Evolutionary conservation across 1,140 invertebrate genomes (phyloP), one percentile per base, ranked within the genome.

Genomic region (Tetragonula clypearis): DNA sequence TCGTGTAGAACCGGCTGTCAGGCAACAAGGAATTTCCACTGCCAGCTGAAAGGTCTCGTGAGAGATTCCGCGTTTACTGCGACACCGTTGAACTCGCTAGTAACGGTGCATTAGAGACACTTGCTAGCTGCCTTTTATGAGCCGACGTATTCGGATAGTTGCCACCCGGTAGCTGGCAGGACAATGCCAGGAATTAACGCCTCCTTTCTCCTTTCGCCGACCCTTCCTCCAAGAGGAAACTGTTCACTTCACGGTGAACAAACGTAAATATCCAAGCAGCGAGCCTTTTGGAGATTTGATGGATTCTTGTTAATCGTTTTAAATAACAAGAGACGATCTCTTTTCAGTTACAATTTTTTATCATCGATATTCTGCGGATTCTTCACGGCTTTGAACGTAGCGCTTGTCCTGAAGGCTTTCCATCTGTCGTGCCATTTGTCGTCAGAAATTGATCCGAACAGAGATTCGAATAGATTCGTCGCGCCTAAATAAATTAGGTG

Each of bases 71-170:
- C 89, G 84, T 90, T 90, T 90, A 90, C 78, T 81, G 81, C 49
- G 84, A 72, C 81, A 74, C 76, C 88, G 87, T 90, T 90, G 90
- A 90, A 90, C 90, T 90, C 82, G 76, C 82, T 73, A 81, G 75
- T 90, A 90, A 90, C 85, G 60, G 79, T 71, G 82, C 89, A 90
- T 90, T 88, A 88, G 89, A 90, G 90, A 90, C 89, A 87, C 82
- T 90, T 90, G 87, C 89, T 72, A 56, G 79, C 35, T 75, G 58
- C 79, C 75, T 90, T 90, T 90, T 90, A 90, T 82, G 89, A 90
- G 81, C 68, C 66, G 82, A 87, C 86, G 69, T 82, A 89, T 86
- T 60, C 74, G 75, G 81, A 88, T 82, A 81, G 82, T 75, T 15
- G 23, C n/a, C 11, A 26, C 14, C 58, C 80, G 26, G 17, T 72